A percentile compares a stretch with the other conserved stretches of the same genome.
Conservation (phyloP, 2,888 invertebrate species). For the Argyresthia goedartella region DNA sequence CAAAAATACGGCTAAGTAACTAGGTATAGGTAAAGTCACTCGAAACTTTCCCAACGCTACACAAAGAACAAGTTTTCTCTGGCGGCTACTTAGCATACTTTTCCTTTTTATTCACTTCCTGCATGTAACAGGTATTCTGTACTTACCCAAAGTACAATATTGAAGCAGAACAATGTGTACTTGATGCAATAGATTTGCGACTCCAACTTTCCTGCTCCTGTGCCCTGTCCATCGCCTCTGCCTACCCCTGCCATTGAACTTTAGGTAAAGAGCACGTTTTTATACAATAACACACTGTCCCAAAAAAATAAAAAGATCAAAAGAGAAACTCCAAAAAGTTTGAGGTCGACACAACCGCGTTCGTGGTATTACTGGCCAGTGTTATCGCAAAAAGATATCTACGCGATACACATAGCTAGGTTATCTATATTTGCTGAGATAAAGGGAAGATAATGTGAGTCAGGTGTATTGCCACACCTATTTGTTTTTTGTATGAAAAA, state of each 20-base stretch:
- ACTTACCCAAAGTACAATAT: constrained; percentile 85
- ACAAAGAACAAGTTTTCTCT: too few relatives aligned
- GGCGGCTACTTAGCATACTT: too few relatives aligned
- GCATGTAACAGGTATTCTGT: constrained; percentile 19
- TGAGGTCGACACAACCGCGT: not conserved
- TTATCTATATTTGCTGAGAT: constrained; percentile 63
- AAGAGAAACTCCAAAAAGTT: not conserved
- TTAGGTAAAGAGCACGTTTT: constrained; percentile 26
- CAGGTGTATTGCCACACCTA: constrained; percentile 55
- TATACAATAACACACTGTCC: not conserved
- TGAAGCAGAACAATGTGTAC: constrained; percentile 85
- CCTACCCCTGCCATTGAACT: constrained; percentile 70
- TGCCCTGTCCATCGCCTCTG: constrained; percentile 59
- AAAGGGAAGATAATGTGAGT: constrained; percentile 44
- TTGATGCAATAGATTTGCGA: constrained; percentile 85
- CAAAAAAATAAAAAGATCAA: not conserved
- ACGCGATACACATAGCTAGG: constrained; percentile 42
- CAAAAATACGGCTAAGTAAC: too few relatives aligned
- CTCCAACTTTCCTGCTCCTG: constrained; percentile 73
- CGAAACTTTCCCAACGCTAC: too few relatives aligned
- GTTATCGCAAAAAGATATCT: constrained; percentile 31
- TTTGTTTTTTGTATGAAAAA: constrained; percentile 12
- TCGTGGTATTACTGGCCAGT: constrained; percentile 18
- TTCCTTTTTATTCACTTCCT: too few relatives aligned
- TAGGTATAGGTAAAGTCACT: too few relatives aligned